Evolutionary conservation across 2,888 invertebrate species (phyloP).

Genomic region (Galeruca laticollis): DNA sequence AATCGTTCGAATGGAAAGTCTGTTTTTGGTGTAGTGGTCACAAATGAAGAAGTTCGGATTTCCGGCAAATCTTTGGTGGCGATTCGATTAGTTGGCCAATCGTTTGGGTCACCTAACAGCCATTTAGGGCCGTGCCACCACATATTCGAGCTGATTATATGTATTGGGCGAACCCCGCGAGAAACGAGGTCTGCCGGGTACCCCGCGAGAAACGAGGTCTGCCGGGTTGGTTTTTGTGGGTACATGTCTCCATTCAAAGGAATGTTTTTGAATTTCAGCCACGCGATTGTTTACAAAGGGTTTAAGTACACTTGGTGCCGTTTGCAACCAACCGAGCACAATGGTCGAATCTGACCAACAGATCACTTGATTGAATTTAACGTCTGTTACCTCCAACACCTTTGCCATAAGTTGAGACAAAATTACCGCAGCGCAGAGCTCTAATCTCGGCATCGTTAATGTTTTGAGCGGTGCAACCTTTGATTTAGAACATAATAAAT

Average conservation of each 20-base stretch:
- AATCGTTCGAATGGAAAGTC: conserved; percentile 16
- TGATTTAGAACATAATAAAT: conserved; percentile 39
- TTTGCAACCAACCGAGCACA: conserved; percentile 43
- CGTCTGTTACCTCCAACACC: conserved; percentile 8
- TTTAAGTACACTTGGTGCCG: conserved; percentile 41
- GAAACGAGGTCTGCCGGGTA: conserved; percentile 45
- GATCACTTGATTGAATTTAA: neutral
- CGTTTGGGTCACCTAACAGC: neutral
- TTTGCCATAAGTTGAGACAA: conserved; percentile 33
- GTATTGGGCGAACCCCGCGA: conserved; percentile 35
- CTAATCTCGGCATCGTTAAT: conserved; percentile 40
- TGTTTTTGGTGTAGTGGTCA: neutral
- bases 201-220: conserved; percentile 39
- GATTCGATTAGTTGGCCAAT: conserved; percentile 24
- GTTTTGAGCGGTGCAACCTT: conserved; percentile 41
- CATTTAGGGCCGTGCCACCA: conserved; percentile 47
- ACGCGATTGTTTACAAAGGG: conserved; percentile 46
- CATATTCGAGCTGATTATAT: conserved; percentile 26
- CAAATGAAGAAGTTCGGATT: neutral
- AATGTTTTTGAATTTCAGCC: conserved; percentile 42
- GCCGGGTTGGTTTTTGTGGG: conserved; percentile 45
- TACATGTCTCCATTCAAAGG: conserved; percentile 43
- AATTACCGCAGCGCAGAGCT: conserved; percentile 41
- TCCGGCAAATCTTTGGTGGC: conserved; percentile 6
- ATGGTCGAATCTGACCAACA: conserved; percentile 48